A percentile compares a stretch with the other conserved stretches of the same genome.
Conservation (phyloP, 2,888 invertebrate species). For the Archips crataeganus region DNA sequence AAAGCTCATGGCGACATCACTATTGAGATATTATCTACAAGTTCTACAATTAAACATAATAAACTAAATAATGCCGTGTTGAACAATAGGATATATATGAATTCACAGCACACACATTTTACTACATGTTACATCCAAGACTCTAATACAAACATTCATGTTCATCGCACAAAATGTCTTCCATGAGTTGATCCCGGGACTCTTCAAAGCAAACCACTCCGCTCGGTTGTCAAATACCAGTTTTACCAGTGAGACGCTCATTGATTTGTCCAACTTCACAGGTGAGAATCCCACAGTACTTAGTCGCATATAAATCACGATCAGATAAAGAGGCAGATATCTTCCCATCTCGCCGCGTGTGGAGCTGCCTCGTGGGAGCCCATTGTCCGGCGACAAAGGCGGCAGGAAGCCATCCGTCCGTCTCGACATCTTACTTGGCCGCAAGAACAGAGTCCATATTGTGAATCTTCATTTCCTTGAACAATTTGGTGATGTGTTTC, state of each 20-base stretch:
- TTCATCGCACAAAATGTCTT: no score
- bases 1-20: no score
- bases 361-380: constrained; percentile 28
- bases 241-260: background rate
- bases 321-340: constrained; percentile 35
- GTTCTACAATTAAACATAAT: no score
- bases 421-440: constrained; percentile 31
- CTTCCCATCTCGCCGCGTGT: constrained; percentile 21
- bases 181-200: no score
- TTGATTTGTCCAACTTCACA: constrained; percentile 1
- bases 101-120: no score
- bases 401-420: constrained; percentile 36
- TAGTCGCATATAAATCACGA: constrained; percentile 28
- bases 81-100: no score
- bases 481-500: background rate
- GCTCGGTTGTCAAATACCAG: no score
- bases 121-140: no score
- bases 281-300: constrained; percentile 1
- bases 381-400: constrained; percentile 35
- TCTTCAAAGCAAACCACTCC: no score
- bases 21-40: no score
- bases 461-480: background rate
- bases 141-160: no score
- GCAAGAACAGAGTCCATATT: background rate
- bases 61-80: no score